Base-by-base conservation (phyloP, 2,113 vertebrate genomes). In the Sclerurus mexicanus region DNA sequence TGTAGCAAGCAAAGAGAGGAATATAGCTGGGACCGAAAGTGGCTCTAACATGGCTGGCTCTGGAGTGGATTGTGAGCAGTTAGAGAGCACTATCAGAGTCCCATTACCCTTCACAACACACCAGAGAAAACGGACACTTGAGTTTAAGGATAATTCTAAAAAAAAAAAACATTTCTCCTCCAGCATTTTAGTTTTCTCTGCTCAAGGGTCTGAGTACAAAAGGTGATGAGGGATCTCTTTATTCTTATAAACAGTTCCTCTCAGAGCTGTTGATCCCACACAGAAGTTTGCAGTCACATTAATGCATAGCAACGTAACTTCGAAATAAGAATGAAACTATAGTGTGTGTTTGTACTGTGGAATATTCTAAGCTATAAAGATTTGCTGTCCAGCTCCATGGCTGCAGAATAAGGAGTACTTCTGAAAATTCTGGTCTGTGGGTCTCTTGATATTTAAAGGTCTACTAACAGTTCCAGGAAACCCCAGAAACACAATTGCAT, bases 101-200 rank as follows among this genome's bases (percentile, higher is more conserved):
- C 42, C 35, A 49, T 23, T 35, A 21, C 2, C 10, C 9, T 62
- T 84, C 35, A 33, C 44, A 68, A 25, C 8, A 67, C 82, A 62
- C 2, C 6, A 75, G 44, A 63, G 40, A 76, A 87, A 84, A 69
- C 3, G 59, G 19, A 24, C 0, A 0, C 17, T 30, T 44, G 4
- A 40, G 14, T 76, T 89, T 68, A 68, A 71, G 10, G 12, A 9
- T 78, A 78, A 62, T 69, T 49, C 14, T 37, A 25, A 33, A 72
- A 67, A 52, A 44, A 4, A 46, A 67, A 24, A 49, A 49, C 23
- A 33, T 56, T 74, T 55, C 4, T 74, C 6, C 12, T 40, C 5
- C 25, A 73, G 16, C 11, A 17, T 46, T 81, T 85, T 47, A 24
- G 8, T 56, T 78, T 69, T 69, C 18, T 82, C 5, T 62, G 0